Conservation (phyloP, 2,113 vertebrate species). For the Prionailurus bengalensis region DNA sequence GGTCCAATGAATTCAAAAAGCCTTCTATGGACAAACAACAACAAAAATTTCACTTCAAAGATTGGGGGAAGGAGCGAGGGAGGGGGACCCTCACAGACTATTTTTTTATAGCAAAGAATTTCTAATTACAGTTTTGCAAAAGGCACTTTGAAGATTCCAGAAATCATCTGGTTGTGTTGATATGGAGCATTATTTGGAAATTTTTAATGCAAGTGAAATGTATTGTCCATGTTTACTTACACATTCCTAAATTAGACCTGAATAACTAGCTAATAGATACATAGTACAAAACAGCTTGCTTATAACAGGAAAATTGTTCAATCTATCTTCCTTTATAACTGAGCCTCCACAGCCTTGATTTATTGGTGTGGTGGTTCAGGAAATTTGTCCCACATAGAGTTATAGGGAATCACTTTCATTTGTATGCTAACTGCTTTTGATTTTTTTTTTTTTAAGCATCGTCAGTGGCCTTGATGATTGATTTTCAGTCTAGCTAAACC, state of each 20-base stretch:
- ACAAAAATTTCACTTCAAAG: slow-evolving; percentile 27
- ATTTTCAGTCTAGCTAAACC: slow-evolving; percentile 80
- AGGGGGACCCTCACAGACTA: background rate
- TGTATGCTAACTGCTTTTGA: slow-evolving; percentile 84
- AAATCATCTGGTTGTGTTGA: slow-evolving; percentile 52
- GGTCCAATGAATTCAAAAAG: background rate
- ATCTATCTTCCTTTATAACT: slow-evolving; percentile 81
- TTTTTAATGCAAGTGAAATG: slow-evolving; percentile 56
- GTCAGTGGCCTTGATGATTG: slow-evolving; percentile 73
- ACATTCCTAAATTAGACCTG: slow-evolving; percentile 74
- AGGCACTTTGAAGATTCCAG: slow-evolving; percentile 68
- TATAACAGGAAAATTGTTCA: slow-evolving; percentile 76
- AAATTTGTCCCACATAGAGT: slow-evolving; percentile 76
- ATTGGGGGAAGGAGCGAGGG: background rate
- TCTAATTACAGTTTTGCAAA: slow-evolving; percentile 66
- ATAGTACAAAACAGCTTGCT: slow-evolving; percentile 74
- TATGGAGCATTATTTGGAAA: slow-evolving; percentile 30
- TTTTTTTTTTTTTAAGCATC: slow-evolving; percentile 75
- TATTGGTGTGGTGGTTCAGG: slow-evolving; percentile 71
- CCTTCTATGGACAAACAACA: slow-evolving; percentile 34
- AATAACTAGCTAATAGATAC: slow-evolving; percentile 75
- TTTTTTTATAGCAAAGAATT: slow-evolving; percentile 57
- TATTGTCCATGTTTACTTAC: slow-evolving; percentile 67
- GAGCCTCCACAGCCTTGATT: slow-evolving; percentile 75
- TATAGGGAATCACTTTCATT: slow-evolving; percentile 81